Percentiles rank a stretch among this genome's conserved stretches.
Conservation (phyloP, 1,140 invertebrate species). For the Leptinotarsa lineolata region DNA sequence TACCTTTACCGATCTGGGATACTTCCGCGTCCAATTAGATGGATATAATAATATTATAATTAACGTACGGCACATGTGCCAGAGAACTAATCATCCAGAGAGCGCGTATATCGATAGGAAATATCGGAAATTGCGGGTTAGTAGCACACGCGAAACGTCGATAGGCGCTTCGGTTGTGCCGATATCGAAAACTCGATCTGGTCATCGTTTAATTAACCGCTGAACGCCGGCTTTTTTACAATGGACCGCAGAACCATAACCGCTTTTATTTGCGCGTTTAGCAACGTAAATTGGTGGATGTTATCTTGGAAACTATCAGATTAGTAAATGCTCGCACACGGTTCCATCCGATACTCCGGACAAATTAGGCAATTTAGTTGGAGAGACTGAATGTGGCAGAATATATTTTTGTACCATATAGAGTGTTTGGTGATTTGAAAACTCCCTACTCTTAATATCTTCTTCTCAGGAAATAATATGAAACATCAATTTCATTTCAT, state of each 20-base stretch:
- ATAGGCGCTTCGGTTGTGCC: conserved; percentile 17
- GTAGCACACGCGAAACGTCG: conserved; percentile 20
- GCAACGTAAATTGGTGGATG: conserved; percentile 15
- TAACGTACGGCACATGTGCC: conserved; percentile 1
- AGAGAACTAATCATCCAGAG: conserved; percentile 8
- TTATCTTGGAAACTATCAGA: background rate
- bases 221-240: conserved; percentile 10
- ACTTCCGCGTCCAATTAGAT: conserved; percentile 2
- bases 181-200: conserved; percentile 21
- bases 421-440: no score
- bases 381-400: no score
- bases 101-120: conserved; percentile 2
- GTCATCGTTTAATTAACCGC: conserved; percentile 22
- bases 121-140: conserved; percentile 22
- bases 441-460: no score
- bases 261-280: conserved; percentile 11
- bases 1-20: background rate
- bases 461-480: no score
- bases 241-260: conserved; percentile 4
- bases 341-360: background rate
- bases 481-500: no score
- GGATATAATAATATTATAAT: background rate
- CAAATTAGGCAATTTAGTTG: background rate
- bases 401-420: no score
- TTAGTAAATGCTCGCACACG: background rate